A percentile compares a stretch with the other conserved stretches of the same genome.
Conservation (phyloP, 2,113 vertebrate genomes). For the Crotalus tigris region DNA sequence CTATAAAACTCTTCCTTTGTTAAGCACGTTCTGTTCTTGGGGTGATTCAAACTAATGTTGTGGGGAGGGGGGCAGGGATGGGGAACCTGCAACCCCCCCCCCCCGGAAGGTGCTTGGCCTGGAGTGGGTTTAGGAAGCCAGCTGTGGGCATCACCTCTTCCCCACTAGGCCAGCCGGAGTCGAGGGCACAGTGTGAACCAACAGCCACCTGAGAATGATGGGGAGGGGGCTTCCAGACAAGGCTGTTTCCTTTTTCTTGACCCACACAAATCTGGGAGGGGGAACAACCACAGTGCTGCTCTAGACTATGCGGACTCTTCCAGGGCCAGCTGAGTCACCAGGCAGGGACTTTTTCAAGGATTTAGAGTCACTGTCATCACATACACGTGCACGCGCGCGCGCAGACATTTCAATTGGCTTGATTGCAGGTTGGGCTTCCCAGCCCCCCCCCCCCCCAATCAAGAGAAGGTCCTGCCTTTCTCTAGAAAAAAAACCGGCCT, state of each 20-base stretch:
- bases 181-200: neutral
- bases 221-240: neutral
- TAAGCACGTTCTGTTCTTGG: neutral
- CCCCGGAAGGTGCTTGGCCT: neutral
- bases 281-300: neutral
- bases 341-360: neutral
- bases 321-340: neutral
- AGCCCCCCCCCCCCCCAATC: no score
- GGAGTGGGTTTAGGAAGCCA: neutral
- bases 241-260: neutral
- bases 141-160: neutral
- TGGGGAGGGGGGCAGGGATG: neutral
- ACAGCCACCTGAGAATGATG: fast-evolving
- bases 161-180: neutral
- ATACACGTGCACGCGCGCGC: no score
- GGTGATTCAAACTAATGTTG: neutral
- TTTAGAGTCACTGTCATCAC: no score
- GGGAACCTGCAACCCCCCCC: neutral
- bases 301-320: neutral
- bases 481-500: neutral
- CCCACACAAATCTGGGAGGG: neutral
- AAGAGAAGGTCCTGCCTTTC: neutral
- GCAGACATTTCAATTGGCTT: neutral
- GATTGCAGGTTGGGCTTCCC: neutral
- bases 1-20: neutral